Evolutionary conservation across 1,140 invertebrate genomes (phyloP).

Genomic region (Archivesica marissinica): DNA sequence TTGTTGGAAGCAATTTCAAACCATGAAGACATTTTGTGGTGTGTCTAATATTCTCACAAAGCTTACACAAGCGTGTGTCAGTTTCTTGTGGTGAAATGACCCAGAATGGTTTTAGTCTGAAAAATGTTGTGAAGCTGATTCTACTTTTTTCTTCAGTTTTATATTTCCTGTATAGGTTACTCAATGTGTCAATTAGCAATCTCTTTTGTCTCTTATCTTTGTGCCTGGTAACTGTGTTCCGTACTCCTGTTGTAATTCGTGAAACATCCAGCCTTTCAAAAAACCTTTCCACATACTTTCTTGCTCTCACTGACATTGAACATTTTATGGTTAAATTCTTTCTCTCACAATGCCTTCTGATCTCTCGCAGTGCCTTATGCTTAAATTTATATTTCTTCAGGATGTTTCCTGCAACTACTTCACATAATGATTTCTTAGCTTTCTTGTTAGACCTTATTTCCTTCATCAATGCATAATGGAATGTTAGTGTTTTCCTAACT

Average conservation of each 20-base stretch:
- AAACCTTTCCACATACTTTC: background rate
- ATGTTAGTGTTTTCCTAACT: too few species aligned
- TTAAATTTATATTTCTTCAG: too few species aligned
- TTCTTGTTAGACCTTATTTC: too few species aligned
- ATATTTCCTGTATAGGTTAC: constrained; percentile 15
- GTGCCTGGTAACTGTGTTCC: background rate
- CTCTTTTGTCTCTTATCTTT: constrained; percentile 17
- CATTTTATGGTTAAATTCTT: too few species aligned
- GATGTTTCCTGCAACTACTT: too few species aligned
- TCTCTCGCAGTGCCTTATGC: too few species aligned
- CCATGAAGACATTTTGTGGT: background rate
- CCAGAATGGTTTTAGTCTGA: constrained; percentile 24
- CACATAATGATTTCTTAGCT: too few species aligned
- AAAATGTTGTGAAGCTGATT: background rate
- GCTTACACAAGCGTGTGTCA: constrained; percentile 25
- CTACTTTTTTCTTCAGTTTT: background rate
- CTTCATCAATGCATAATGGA: too few species aligned
- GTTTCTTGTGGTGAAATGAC: constrained; percentile 13
- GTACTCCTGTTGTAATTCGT: constrained; percentile 1
- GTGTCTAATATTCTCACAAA: background rate
- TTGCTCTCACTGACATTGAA: too few species aligned
- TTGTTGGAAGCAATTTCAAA: background rate
- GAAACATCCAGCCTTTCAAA: constrained; percentile 11
- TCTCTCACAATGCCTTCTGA: too few species aligned
- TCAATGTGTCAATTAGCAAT: background rate